Percentiles rank a stretch among this genome's conserved stretches.
Conservation (phyloP, 2,113 vertebrate genomes). For the Tautogolabrus adspersus region DNA sequence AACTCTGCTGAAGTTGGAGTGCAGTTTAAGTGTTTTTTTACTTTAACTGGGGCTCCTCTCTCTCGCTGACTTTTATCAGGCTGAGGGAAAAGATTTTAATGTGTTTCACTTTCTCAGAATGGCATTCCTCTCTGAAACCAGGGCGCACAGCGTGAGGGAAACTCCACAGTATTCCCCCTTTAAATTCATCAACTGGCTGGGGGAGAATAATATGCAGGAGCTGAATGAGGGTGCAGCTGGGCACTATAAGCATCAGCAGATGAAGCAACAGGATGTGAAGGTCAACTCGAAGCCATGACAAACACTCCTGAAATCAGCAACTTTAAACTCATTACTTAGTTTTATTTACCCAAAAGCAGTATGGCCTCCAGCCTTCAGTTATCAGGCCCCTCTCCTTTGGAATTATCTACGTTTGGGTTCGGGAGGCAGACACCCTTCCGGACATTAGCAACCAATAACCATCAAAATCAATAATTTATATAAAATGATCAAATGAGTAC, state of each 20-base stretch:
- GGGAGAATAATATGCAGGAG: conserved; percentile 5
- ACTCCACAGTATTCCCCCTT: conserved; percentile 5
- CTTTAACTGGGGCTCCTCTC: conserved; percentile 32
- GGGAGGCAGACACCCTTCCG: no score
- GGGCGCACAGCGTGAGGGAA: background rate
- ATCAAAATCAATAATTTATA: no score
- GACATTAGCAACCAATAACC: no score
- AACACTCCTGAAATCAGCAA: no score
- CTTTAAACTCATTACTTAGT: no score
- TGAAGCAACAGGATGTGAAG: background rate
- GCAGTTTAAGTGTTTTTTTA: conserved; percentile 48
- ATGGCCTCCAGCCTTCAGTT: no score
- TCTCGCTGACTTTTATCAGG: conserved; percentile 38
- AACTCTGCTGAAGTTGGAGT: conserved; percentile 62
- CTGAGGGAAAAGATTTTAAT: conserved; percentile 35
- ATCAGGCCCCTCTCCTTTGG: no score
- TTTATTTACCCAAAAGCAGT: no score
- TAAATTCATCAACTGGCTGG: conserved; percentile 9
- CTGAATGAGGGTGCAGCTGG: background rate
- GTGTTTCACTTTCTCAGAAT: conserved; percentile 28
- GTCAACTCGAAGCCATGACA: no score
- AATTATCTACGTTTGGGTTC: no score
- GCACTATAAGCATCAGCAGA: background rate
- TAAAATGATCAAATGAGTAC: no score
- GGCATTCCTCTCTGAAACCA: conserved; percentile 19